phyloP scores from a whole-genome alignment of 1,140 invertebrate genomes.

The Drosophila pandora region DNA sequence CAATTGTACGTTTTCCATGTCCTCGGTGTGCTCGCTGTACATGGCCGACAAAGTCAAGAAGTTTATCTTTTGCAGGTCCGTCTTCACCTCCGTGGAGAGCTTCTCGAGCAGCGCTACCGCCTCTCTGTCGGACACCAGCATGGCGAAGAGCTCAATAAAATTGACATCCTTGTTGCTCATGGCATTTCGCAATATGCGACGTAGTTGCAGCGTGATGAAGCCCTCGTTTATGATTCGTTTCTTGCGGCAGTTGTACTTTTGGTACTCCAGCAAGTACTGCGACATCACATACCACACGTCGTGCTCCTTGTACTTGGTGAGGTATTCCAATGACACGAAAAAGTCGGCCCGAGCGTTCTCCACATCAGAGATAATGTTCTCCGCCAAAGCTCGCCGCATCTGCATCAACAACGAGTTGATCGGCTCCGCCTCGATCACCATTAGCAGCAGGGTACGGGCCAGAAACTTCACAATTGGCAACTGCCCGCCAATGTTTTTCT shows the following conservation, averaged over 20 bases:
- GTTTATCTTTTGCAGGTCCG: constrained; percentile 73
- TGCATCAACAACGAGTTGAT: constrained; percentile 55
- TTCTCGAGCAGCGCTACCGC: constrained; percentile 54
- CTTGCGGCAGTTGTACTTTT: constrained; percentile 52
- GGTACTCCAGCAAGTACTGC: constrained; percentile 71
- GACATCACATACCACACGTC: constrained; percentile 75
- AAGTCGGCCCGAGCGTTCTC: constrained; percentile 70
- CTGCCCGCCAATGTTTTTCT: constrained; percentile 54
- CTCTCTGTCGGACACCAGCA: constrained; percentile 63
- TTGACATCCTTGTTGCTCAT: constrained; percentile 70
- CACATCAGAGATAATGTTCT: constrained; percentile 48
- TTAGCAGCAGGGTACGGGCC: constrained; percentile 63
- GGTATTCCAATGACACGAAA: constrained; percentile 68
- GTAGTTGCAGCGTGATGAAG: constrained; percentile 70
- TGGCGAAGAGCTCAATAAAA: constrained; percentile 71
- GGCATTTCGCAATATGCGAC: constrained; percentile 65
- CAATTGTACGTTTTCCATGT: constrained; percentile 51
- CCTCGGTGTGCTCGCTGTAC: constrained; percentile 67
- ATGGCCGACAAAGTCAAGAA: constrained; percentile 75
- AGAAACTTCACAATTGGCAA: constrained; percentile 70
- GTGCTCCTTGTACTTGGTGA: constrained; percentile 76
- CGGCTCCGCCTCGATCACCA: constrained; percentile 57
- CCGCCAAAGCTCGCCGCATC: constrained; percentile 40
- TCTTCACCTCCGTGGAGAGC: constrained; percentile 66
- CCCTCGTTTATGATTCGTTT: constrained; percentile 68